Evolutionary conservation across 2,888 invertebrate species (phyloP).

Genomic region (Liposcelis brunnea): DNA sequence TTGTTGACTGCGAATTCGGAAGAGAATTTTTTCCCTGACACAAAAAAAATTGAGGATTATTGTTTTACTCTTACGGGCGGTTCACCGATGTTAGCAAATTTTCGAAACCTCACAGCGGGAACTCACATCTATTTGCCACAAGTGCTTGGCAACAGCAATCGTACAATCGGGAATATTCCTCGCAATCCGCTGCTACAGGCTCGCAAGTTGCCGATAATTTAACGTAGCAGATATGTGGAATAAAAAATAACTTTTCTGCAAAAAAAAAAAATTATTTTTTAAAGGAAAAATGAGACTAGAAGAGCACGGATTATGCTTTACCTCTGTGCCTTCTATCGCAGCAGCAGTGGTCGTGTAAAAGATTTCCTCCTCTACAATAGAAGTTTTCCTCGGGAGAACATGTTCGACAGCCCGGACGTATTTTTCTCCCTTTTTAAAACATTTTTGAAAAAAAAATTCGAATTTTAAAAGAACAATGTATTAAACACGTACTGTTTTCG

Average conservation of each 20-base stretch:
- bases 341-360: constrained; percentile 6
- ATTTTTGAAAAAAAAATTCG: too few species aligned
- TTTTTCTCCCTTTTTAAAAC: too few species aligned
- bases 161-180: neutral
- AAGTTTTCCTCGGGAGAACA: neutral
- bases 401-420: neutral
- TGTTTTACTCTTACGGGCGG: too few species aligned
- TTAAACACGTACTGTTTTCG: too few species aligned
- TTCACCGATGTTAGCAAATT: too few species aligned
- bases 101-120: too few species aligned
- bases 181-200: constrained; percentile 1
- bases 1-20: too few species aligned
- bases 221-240: constrained; percentile 2
- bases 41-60: neutral
- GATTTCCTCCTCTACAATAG: neutral
- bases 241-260: constrained; percentile 1
- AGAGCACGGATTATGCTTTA: neutral
- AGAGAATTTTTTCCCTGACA: neutral
- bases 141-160: neutral
- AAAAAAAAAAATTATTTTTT: neutral
- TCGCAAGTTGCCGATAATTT: neutral
- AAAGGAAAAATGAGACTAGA: neutral
- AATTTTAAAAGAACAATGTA: too few species aligned
- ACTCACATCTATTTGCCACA: neutral
- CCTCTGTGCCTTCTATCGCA: constrained; percentile 2